A percentile compares a stretch with the other conserved stretches of the same genome.
These are phyloP conservation scores for Psilanteris sp. DNA, from an alignment of 1,140 invertebrate genomes.

Conservation along the genomic window DNA sequence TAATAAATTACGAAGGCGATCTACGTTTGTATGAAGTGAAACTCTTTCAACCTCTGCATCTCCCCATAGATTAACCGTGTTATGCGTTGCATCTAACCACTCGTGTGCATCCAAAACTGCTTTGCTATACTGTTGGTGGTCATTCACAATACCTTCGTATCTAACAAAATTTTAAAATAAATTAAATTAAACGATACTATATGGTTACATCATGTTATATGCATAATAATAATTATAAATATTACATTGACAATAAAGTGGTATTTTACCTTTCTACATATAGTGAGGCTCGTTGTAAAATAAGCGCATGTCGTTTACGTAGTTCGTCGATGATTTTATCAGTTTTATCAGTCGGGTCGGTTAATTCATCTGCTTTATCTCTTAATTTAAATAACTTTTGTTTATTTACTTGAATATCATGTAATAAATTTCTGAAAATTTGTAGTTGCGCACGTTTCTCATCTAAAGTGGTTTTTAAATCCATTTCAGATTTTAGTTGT, in stretches of 20 bases:
- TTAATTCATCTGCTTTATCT: slow-evolving; percentile 87
- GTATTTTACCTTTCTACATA: slow-evolving; percentile 83
- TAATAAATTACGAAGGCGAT: slow-evolving; percentile 88
- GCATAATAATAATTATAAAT: too few relatives aligned
- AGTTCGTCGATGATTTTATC: slow-evolving; percentile 82
- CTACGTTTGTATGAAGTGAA: slow-evolving; percentile 93
- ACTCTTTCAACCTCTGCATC: slow-evolving; percentile 93
- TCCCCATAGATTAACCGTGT: slow-evolving; percentile 91
- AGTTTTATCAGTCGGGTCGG: slow-evolving; percentile 85
- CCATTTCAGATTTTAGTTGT: slow-evolving; percentile 87
- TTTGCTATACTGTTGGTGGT: slow-evolving; percentile 95
- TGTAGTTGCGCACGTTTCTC: slow-evolving; percentile 93
- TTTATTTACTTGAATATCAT: slow-evolving; percentile 93
- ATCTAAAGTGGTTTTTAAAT: slow-evolving; percentile 92
- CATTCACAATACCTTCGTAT: slow-evolving; percentile 94
- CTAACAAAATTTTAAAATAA: too few relatives aligned
- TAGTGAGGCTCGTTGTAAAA: slow-evolving; percentile 85
- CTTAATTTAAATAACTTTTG: slow-evolving; percentile 90
- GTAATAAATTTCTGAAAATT: slow-evolving; percentile 89
- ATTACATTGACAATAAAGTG: too few relatives aligned
- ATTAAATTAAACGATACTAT: too few relatives aligned
- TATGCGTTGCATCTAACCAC: slow-evolving; percentile 94
- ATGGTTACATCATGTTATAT: too few relatives aligned
- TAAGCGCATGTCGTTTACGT: slow-evolving; percentile 82
- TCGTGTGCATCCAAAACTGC: slow-evolving; percentile 92